Conservation (phyloP, 2,888 invertebrate genomes). For the Heliconius hortense region DNA sequence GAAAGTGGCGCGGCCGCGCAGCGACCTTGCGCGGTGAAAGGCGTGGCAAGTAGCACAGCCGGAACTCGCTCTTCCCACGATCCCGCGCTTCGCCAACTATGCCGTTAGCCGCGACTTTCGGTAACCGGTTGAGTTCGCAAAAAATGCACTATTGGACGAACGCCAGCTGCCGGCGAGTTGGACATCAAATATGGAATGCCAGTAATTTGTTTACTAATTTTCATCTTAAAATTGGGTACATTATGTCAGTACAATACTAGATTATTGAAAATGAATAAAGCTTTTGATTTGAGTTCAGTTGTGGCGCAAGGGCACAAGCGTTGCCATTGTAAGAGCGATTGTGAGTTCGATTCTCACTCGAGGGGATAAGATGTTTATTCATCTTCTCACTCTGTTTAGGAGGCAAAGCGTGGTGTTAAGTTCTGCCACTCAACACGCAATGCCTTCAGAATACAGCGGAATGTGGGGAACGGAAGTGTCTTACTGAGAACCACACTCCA, state of each 20-base stretch:
- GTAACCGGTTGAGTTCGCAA: constrained; percentile 66
- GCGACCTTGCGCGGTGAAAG: constrained; percentile 80
- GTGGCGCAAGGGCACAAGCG: too few relatives aligned
- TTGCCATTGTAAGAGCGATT: too few relatives aligned
- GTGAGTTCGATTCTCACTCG: too few relatives aligned
- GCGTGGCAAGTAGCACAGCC: constrained; percentile 78
- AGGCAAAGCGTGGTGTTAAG: too few relatives aligned
- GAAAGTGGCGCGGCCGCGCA: constrained; percentile 79
- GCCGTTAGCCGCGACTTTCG: constrained; percentile 67
- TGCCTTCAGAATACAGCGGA: too few relatives aligned
- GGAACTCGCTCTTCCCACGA: constrained; percentile 79
- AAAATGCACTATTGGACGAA: constrained; percentile 47
- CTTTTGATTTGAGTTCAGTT: not conserved
- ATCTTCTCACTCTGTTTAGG: too few relatives aligned
- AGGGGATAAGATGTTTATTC: too few relatives aligned
- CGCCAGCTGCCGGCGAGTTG: constrained; percentile 43
- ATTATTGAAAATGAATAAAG: not conserved
- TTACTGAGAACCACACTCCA: too few relatives aligned
- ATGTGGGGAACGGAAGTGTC: too few relatives aligned
- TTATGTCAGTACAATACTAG: not conserved
- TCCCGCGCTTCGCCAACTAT: constrained; percentile 61
- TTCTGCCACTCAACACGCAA: too few relatives aligned
- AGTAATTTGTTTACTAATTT: constrained; percentile 37
- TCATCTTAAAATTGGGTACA: not conserved
- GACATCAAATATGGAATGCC: constrained; percentile 57